Base-by-base conservation (phyloP, 2,797 vertebrate species). In the Buphagus erythrorhynchus region DNA sequence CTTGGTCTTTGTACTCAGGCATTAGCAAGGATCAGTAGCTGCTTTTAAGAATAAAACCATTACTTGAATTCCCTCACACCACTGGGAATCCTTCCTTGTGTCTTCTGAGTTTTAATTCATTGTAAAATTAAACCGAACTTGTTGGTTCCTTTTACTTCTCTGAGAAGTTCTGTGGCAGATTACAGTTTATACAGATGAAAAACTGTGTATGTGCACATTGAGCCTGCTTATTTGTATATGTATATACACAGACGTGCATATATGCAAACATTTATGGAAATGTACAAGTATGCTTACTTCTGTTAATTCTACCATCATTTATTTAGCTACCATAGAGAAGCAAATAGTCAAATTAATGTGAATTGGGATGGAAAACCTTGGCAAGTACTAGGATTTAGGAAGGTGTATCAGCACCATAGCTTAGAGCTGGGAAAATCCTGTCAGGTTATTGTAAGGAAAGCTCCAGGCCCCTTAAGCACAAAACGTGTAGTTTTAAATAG, bases 401-500 rank as follows among this genome's bases (percentile, higher is more conserved):
- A 84, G 31, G 13, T 9, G 9, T 68, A 33, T 58, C 31, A 86
- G 48, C 43, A 61, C 25, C 38, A 59, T 14, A 40, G 63, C 18
- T 95, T 94, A 79, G 63, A 48, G 88, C 13, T 79, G 51, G 77
- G 76, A 85, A 96, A 95, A 93, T 59, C 78, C 40, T 78, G 21
- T 38, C 29, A 81, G 66, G 40, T 61, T 86, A 57, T 90, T 95
- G 63, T 79, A 38, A 80, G 85, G 69, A 92, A 96, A 75, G 15
- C 57, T 96, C 29, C 35, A 91, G 45, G 45, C 57, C 72, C 20
- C 22, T 54, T 54, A 58, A 93, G 71, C 45, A 90, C 13, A 86
- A 80, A 95, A 91, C n/a, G 5, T 46, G 26, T 33, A 38, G 55
- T 81, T 95, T 93, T 80, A 95, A 96, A 96, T 74, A 97, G 81